A percentile compares a stretch with the other conserved stretches of the same genome.
phyloP scores from a whole-genome alignment of 2,888 invertebrate genomes.

The Leucozona laternaria region DNA sequence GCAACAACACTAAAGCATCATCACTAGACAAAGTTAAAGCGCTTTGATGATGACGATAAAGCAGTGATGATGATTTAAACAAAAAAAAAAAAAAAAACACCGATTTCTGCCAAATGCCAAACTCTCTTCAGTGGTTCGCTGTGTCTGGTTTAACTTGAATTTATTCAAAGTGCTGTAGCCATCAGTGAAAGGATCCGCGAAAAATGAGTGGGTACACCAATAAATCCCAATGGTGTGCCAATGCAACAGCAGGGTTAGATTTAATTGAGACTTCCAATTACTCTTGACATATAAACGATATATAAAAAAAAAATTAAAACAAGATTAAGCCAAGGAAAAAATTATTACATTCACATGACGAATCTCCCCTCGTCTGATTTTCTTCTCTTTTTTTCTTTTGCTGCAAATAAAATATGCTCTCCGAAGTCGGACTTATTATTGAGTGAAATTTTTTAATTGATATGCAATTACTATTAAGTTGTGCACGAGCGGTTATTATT shows the following conservation, averaged over 20 bases:
- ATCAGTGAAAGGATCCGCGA: slow-evolving; percentile 58
- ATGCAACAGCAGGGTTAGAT: slow-evolving; percentile 46
- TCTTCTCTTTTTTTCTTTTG: background rate
- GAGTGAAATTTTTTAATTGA: slow-evolving; percentile 57
- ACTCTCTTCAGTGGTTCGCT: background rate
- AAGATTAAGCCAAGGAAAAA: slow-evolving; percentile 29
- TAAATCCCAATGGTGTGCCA: slow-evolving; percentile 25
- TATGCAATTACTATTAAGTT: slow-evolving; percentile 19
- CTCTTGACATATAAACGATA: slow-evolving; percentile 38
- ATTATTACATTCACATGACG: slow-evolving; percentile 1
- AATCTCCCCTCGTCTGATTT: slow-evolving; percentile 3
- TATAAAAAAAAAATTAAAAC: background rate
- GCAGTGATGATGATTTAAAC: slow-evolving; percentile 23
- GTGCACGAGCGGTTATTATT: slow-evolving; percentile 7
- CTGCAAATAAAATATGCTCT: background rate
- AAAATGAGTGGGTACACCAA: slow-evolving; percentile 47
- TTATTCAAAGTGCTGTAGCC: slow-evolving; percentile 46
- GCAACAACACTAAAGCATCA: slow-evolving; percentile 5
- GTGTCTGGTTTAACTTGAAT: slow-evolving; percentile 68
- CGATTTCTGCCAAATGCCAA: slow-evolving; percentile 21
- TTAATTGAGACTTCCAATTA: slow-evolving; percentile 46
- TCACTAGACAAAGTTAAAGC: slow-evolving; percentile 10
- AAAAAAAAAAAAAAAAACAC: slow-evolving; percentile 6
- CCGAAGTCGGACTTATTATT: background rate
- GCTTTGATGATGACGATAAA: slow-evolving; percentile 7